Conservation (phyloP, 2,888 invertebrate genomes). For the Hymenopus coronatus region DNA sequence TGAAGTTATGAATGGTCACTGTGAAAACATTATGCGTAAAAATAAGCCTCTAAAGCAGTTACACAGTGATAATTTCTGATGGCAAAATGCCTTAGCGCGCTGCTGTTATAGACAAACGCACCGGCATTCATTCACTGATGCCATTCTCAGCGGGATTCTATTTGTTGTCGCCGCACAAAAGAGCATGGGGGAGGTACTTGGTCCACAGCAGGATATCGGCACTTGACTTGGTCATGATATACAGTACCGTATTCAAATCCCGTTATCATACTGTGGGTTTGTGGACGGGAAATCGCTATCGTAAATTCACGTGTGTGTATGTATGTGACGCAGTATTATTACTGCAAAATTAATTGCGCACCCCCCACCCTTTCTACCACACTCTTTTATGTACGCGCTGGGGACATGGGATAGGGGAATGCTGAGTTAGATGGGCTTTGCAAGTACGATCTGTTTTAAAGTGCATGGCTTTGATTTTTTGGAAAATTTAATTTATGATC, state of each 20-base stretch:
- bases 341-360: neutral
- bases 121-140: neutral
- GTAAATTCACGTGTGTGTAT: neutral
- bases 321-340: neutral
- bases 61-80: neutral
- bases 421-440: neutral
- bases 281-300: neutral
- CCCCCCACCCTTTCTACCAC: neutral
- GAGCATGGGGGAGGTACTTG: neutral
- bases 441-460: neutral
- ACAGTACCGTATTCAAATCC: neutral
- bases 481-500: neutral
- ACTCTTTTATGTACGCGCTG: neutral
- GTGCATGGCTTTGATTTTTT: neutral
- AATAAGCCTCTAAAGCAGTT: neutral
- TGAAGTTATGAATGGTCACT: neutral
- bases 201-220: neutral
- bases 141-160: neutral
- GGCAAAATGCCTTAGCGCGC: neutral
- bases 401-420: neutral
- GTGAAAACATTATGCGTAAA: neutral
- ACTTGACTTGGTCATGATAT: neutral
- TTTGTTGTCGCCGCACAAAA: neutral
- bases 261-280: neutral
- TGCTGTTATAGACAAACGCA: neutral